These are phyloP conservation scores for Chiridota heheva DNA, from an alignment of 35 echinoderm and acorn worm species.

Conservation along the genomic window DNA sequence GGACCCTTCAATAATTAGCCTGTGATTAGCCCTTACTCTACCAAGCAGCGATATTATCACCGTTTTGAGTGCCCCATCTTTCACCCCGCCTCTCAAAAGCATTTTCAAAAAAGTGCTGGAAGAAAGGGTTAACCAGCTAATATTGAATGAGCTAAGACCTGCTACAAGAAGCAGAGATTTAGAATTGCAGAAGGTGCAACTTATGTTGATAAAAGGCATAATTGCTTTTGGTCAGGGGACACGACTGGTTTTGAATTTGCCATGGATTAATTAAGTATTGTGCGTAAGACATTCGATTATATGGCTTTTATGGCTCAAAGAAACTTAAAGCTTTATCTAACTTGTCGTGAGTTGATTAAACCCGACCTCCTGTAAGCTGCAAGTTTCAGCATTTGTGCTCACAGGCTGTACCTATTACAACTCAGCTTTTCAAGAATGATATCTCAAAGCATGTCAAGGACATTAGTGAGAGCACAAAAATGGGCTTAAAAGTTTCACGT, in stretches of 20 bases:
- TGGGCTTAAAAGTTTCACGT: conserved; percentile 20
- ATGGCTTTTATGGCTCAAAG: conserved; percentile 27
- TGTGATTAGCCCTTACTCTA: too few species aligned
- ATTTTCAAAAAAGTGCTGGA: too few species aligned
- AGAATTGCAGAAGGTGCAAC: conserved; percentile 19
- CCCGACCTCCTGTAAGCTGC: neutral
- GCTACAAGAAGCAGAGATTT: conserved; percentile 12
- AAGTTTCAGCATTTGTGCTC: conserved; percentile 26
- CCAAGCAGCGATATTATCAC: too few species aligned
- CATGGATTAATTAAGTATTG: neutral
- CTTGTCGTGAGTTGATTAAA: conserved; percentile 33
- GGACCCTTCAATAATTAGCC: too few species aligned
- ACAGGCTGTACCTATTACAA: conserved; percentile 17
- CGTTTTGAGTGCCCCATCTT: too few species aligned
- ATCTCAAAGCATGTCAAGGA: conserved; percentile 35
- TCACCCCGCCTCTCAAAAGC: too few species aligned
- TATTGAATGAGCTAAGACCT: conserved; percentile 14
- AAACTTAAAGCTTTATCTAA: conserved; percentile 26
- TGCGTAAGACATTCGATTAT: conserved; percentile 23
- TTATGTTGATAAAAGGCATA: conserved; percentile 15
- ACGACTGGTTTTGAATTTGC: neutral
- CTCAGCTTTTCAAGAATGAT: conserved; percentile 28
- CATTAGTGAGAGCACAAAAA: conserved; percentile 1
- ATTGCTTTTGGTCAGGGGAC: conserved; percentile 21
- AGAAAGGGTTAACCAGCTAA: conserved; percentile 33